Base-by-base conservation (phyloP, 2,797 vertebrate species). In the Aulostomus chinensis region DNA sequence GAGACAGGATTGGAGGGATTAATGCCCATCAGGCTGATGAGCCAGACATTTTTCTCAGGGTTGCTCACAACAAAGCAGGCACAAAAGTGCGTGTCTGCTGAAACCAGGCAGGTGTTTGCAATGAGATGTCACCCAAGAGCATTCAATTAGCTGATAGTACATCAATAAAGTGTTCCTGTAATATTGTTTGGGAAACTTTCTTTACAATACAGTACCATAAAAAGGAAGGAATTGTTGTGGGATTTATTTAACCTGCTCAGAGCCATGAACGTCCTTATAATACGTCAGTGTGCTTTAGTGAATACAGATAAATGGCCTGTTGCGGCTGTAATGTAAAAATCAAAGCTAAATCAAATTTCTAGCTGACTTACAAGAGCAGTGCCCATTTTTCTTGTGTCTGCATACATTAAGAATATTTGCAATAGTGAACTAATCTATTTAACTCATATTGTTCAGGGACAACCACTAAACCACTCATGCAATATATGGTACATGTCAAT, bases 341-440 rank as follows among this genome's bases (percentile, higher is more conserved):
- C 38, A 47, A 14, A 47, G 22, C 13, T 21, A 33, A 65, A 42
- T 9, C 30, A 41, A 13, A 56, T 57, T 40, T 65, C 17, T 10
- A n/a, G 38, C 14, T 16, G 1, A 63, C 31, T 36, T 12, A 50
- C 15, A 33, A 12, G n/a, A n/a, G n/a, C n/a, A n/a, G n/a, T n/a
- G n/a, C n/a, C n/a, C n/a, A n/a, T n/a, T n/a, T n/a, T n/a, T n/a
- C n/a, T n/a, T n/a, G n/a, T 4, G n/a, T 3, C 28, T 49, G 11
- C 40, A 59, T 51, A 46, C 14, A 31, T 29, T 5, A 18, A 68
- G 15, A 28, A 49, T 29, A 59, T 76, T 53, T 66, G 48, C 43
- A 47, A 56, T n/a, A 55, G 47, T 54, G 21, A 70, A 80, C 43
- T 66, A 31, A 65, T 68, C 33, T 52, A 62, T 58, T 78, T 59